phyloP scores from a whole-genome alignment of 2,113 vertebrate species.

The Trichechus manatus region DNA sequence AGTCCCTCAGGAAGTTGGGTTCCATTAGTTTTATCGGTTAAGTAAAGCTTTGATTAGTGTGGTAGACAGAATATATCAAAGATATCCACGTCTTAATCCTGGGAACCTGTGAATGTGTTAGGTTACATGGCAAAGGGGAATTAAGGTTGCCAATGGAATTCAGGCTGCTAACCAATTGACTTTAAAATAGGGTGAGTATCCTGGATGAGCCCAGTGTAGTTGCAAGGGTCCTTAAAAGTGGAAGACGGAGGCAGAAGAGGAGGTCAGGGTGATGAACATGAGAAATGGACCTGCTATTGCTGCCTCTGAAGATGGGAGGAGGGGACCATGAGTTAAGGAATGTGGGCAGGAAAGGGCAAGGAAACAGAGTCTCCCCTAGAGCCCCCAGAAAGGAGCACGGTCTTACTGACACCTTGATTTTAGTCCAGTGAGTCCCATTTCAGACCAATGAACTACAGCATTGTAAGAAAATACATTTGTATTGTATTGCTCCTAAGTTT shows the following conservation, averaged over 20 bases:
- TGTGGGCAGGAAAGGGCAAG: neutral
- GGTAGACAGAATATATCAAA: neutral
- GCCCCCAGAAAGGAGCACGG: neutral
- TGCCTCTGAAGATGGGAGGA: neutral
- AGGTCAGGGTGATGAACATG: neutral
- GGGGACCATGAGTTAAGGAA: neutral
- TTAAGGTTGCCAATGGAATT: neutral
- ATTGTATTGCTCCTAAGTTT: neutral
- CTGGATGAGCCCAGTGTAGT: neutral
- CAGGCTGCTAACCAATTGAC: neutral
- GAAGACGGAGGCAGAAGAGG: neutral
- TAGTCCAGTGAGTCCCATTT: neutral
- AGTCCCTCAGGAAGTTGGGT: too few relatives aligned
- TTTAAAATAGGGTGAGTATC: neutral
- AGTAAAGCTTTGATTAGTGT: conserved; percentile 32
- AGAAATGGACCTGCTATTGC: neutral
- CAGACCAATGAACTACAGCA: neutral
- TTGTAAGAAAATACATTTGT: neutral
- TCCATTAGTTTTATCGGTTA: conserved; percentile 56
- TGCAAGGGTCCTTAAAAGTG: neutral
- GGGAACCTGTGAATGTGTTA: neutral
- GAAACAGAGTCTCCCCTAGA: neutral
- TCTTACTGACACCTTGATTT: neutral
- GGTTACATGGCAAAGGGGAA: neutral
- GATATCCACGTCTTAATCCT: neutral